Evolutionary conservation across 2,113 vertebrate genomes (phyloP).

Genomic region (Noturus placidus): DNA sequence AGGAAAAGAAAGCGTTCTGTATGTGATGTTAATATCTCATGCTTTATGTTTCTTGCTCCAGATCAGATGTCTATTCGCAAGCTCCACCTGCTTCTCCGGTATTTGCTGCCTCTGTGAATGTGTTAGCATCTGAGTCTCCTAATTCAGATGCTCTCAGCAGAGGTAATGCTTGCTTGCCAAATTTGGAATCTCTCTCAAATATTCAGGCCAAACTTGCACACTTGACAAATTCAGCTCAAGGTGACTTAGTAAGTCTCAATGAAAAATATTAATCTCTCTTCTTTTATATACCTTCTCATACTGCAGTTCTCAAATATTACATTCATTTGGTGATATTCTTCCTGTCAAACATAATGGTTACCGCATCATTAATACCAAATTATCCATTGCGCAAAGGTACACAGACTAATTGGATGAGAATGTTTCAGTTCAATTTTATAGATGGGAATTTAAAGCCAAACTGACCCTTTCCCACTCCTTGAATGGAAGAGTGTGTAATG

Average conservation of each 20-base stretch:
- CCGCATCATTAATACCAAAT: background rate
- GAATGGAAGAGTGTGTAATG: background rate
- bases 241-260: background rate
- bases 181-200: background rate
- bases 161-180: background rate
- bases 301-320: background rate
- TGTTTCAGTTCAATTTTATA: background rate
- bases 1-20: background rate
- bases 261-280: background rate
- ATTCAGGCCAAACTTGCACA: background rate
- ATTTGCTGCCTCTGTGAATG: background rate
- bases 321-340: background rate
- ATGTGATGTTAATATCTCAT: background rate
- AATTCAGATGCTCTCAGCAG: conserved; percentile 1
- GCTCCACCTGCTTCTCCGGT: background rate
- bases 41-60: background rate
- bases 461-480: background rate
- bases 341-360: background rate
- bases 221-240: background rate
- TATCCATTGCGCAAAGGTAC: background rate
- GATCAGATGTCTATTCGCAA: background rate
- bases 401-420: background rate
- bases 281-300: background rate
- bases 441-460: background rate
- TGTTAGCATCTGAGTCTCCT: background rate